phyloP scores from a whole-genome alignment of 2,797 vertebrate genomes.

The Alosa sapidissima region DNA sequence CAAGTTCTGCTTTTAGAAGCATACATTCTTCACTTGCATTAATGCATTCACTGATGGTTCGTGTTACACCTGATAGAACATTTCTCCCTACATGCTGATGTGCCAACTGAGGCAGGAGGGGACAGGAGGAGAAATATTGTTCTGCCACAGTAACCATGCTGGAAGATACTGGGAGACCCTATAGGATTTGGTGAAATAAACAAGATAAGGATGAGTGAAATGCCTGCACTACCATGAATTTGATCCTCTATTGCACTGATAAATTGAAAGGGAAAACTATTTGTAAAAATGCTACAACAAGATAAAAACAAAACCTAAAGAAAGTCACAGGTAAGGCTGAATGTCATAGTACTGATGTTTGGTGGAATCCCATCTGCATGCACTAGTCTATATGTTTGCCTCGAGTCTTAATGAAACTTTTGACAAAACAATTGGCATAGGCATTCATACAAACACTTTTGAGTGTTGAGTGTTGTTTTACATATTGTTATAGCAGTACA shows the following conservation, averaged over 20 bases:
- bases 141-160: neutral
- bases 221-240: neutral
- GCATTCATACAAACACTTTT: neutral
- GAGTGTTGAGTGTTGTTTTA: neutral
- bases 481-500: neutral
- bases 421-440: neutral
- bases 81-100: slow-evolving; percentile 7
- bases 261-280: neutral
- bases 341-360: neutral
- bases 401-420: neutral
- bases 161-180: neutral
- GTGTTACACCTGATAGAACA: slow-evolving; percentile 33
- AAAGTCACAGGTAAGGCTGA: neutral
- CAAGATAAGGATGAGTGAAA: neutral
- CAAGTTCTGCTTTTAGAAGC: slow-evolving; percentile 50
- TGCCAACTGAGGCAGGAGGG: neutral
- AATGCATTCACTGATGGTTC: slow-evolving; percentile 30
- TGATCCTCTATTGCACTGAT: neutral
- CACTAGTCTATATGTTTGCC: neutral
- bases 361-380: neutral
- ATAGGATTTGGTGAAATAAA: neutral
- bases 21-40: slow-evolving; percentile 59
- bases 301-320: neutral
- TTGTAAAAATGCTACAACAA: neutral
- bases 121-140: neutral